A percentile compares a stretch with the other conserved stretches of the same genome.
Conservation (phyloP, 2,888 invertebrate genomes). For the Tetramorium bicarinatum region DNA sequence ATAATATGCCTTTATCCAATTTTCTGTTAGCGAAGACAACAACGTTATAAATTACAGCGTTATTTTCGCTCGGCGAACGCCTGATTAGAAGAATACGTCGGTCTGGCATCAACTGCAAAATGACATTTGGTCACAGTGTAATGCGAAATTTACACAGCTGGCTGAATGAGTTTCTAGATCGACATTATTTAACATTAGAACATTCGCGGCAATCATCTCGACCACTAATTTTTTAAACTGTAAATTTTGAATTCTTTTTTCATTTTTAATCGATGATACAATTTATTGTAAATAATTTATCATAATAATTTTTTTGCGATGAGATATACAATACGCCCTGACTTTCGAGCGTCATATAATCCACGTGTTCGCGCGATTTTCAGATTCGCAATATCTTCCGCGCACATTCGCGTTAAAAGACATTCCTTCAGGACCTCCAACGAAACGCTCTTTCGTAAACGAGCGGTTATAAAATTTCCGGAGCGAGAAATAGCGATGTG, state of each 20-base stretch:
- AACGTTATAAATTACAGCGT: conserved; percentile 67
- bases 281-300: not conserved
- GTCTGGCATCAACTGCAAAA: conserved; percentile 32
- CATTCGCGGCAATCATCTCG: not conserved
- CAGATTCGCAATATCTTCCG: not conserved
- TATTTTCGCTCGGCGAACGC: conserved; percentile 70
- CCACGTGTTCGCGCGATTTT: not conserved
- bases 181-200: not conserved
- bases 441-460: conserved; percentile 47
- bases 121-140: conserved; percentile 15
- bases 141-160: conserved; percentile 47
- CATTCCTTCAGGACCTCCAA: not conserved
- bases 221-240: not conserved
- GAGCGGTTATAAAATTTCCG: conserved; percentile 62
- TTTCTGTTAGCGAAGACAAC: conserved; percentile 57
- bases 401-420: conserved; percentile 21
- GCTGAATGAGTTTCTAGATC: conserved; percentile 27
- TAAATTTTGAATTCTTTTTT: not conserved
- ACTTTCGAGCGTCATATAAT: not conserved
- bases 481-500: conserved; percentile 56
- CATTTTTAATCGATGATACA: not conserved
- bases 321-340: not conserved
- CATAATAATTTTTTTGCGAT: not conserved
- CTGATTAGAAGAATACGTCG: conserved; percentile 49
- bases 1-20: conserved; percentile 9